phyloP scores from a whole-genome alignment of 2,888 invertebrate species.

The Lingula anatina region DNA sequence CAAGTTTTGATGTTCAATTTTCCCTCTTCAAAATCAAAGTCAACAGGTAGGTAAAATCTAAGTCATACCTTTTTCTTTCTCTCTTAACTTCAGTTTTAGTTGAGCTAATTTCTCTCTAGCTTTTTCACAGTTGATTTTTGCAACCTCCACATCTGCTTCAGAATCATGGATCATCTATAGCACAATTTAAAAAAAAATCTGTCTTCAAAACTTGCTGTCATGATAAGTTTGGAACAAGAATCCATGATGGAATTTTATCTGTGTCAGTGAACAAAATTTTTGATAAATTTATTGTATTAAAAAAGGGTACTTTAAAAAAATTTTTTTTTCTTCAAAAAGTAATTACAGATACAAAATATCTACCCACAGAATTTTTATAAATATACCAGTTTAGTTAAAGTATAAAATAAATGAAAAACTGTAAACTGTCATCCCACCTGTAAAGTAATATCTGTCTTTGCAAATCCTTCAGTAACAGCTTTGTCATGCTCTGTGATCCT shows the following conservation, averaged over 20 bases:
- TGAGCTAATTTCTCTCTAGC: slow-evolving; percentile 34
- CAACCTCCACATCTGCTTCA: slow-evolving; percentile 41
- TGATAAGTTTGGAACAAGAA: neutral
- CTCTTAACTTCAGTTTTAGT: slow-evolving; percentile 34
- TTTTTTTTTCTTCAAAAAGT: no score
- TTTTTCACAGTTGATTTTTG: slow-evolving; percentile 37
- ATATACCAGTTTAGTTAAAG: no score
- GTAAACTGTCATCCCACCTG: slow-evolving; percentile 26
- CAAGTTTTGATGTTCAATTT: no score
- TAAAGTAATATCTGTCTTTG: slow-evolving; percentile 38
- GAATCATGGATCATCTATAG: slow-evolving; percentile 44
- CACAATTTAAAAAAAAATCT: neutral
- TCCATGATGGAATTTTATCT: neutral
- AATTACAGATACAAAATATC: neutral
- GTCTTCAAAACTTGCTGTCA: neutral
- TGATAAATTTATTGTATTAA: no score
- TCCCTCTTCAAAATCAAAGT: no score
- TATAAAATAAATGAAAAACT: neutral
- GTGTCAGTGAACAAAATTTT: neutral
- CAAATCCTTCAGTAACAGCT: slow-evolving; percentile 36
- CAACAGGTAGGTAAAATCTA: no score
- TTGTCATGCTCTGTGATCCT: slow-evolving; percentile 46
- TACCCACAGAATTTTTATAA: neutral
- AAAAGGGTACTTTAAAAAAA: no score
- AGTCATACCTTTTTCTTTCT: slow-evolving; percentile 30